Conservation (phyloP, 2,888 invertebrate species). For the Lithosia quadra region DNA sequence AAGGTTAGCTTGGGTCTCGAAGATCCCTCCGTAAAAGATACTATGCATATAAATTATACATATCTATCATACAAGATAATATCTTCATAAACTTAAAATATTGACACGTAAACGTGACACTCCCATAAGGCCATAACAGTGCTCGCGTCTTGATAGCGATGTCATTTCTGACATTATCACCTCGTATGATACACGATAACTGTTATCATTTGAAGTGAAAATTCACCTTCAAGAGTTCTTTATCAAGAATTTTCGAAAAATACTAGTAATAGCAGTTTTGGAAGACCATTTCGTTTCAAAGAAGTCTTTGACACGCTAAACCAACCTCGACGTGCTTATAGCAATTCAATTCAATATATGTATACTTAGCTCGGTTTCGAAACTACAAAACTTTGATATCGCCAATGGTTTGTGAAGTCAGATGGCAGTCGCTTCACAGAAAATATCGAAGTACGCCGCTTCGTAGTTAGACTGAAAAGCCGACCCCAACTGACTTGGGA, state of each 20-base stretch:
- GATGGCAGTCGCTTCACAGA: too few species aligned
- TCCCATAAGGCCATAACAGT: background rate
- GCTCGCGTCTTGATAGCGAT: conserved; percentile 14
- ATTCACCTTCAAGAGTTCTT: conserved; percentile 6
- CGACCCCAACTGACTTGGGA: too few species aligned
- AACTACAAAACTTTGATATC: too few species aligned
- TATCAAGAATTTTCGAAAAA: conserved; percentile 5
- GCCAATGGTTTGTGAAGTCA: too few species aligned
- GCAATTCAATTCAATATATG: too few species aligned
- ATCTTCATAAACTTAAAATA: conserved; percentile 6
- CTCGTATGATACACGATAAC: conserved; percentile 20
- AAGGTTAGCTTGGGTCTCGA: background rate
- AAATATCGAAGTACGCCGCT: too few species aligned
- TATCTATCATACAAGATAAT: background rate
- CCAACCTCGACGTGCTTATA: too few species aligned
- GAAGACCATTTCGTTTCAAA: background rate
- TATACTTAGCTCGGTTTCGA: too few species aligned
- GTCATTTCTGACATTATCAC: conserved; percentile 16
- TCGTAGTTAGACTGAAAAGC: too few species aligned
- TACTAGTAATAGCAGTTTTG: background rate
- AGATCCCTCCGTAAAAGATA: background rate
- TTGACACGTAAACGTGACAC: background rate
- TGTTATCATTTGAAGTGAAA: conserved; percentile 13
- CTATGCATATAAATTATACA: background rate
- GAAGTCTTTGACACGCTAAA: too few species aligned